Percentiles rank a stretch among this genome's conserved stretches.
Conservation (phyloP, 2,888 invertebrate genomes). For the Margaritifera margaritifera region DNA sequence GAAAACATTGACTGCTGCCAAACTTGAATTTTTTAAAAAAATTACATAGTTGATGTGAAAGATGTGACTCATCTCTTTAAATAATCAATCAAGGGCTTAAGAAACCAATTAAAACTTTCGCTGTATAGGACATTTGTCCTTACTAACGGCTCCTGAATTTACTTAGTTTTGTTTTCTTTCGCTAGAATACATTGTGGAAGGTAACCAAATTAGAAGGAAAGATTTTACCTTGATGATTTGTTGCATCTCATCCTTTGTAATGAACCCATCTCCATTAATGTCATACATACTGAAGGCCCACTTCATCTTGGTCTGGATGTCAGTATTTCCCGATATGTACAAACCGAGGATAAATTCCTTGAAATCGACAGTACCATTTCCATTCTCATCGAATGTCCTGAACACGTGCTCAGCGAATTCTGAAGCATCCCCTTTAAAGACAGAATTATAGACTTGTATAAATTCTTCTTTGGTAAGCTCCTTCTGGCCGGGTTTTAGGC, state of each 20-base stretch:
- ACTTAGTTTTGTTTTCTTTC: too few species aligned
- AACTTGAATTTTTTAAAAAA: too few species aligned
- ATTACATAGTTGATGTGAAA: too few species aligned
- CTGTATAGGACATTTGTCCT: too few species aligned
- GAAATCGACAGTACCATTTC: slow-evolving; percentile 32
- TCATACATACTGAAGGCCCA: slow-evolving; percentile 50
- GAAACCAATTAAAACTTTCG: too few species aligned
- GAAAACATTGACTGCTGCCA: too few species aligned
- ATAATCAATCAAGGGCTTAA: too few species aligned
- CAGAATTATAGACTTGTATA: slow-evolving; percentile 28
- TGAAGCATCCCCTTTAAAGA: slow-evolving; percentile 38
- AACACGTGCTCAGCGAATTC: slow-evolving; percentile 42
- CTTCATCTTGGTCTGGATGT: slow-evolving; percentile 29
- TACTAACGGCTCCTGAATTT: too few species aligned
- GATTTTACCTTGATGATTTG: too few species aligned
- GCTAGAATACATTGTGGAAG: too few species aligned
- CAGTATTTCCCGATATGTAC: slow-evolving; percentile 39
- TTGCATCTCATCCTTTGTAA: slow-evolving; percentile 34
- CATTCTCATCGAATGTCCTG: slow-evolving; percentile 36
- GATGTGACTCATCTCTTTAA: too few species aligned
- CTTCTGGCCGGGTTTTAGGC: slow-evolving; percentile 10
- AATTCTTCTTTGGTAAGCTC: slow-evolving; percentile 32
- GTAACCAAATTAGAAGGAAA: too few species aligned
- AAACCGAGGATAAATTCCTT: slow-evolving; percentile 44
- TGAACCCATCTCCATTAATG: slow-evolving; percentile 39